These are phyloP conservation scores for Coleophora deauratella DNA, from an alignment of 2,888 invertebrate genomes.

Conservation along the genomic window DNA sequence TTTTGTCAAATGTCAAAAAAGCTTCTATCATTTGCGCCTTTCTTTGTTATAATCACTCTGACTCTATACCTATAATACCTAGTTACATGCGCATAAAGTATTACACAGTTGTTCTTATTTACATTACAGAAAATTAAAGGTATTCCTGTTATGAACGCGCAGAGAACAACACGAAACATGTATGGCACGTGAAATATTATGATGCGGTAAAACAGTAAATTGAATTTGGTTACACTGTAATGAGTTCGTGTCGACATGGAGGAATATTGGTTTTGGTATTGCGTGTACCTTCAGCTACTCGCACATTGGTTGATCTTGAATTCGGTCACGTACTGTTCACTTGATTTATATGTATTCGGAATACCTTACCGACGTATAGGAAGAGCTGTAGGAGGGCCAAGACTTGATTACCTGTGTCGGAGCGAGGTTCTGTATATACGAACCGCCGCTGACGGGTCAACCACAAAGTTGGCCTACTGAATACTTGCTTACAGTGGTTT, in stretches of 20 bases:
- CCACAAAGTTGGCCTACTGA: slow-evolving; percentile 30
- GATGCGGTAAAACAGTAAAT: slow-evolving; percentile 58
- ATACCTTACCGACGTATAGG: slow-evolving; percentile 21
- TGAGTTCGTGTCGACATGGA: slow-evolving; percentile 56
- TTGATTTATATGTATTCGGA: slow-evolving; percentile 66
- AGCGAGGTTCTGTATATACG: slow-evolving; percentile 35
- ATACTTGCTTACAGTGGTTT: too few relatives aligned
- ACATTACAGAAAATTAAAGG: slow-evolving; percentile 36
- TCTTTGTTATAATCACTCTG: too few relatives aligned
- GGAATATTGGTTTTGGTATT: slow-evolving; percentile 25
- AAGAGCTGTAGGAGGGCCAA: slow-evolving; percentile 33
- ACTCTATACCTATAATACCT: too few relatives aligned
- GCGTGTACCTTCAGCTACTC: too few relatives aligned
- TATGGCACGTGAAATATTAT: slow-evolving; percentile 61
- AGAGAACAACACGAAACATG: slow-evolving; percentile 35
- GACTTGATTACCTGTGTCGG: slow-evolving; percentile 55
- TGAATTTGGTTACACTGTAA: slow-evolving; percentile 69
- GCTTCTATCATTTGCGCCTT: too few relatives aligned
- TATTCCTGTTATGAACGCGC: slow-evolving; percentile 22
- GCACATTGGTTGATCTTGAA: slow-evolving; percentile 59
- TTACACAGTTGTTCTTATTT: slow-evolving; percentile 32
- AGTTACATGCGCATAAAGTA: background rate
- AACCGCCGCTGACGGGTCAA: slow-evolving; percentile 40
- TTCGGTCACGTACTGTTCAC: slow-evolving; percentile 62
- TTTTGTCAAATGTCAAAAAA: too few relatives aligned